A percentile compares a stretch with the other conserved stretches of the same genome.
These are phyloP conservation scores for Sardinella longiceps DNA, from an alignment of 2,797 vertebrate species.

Conservation along the genomic window DNA sequence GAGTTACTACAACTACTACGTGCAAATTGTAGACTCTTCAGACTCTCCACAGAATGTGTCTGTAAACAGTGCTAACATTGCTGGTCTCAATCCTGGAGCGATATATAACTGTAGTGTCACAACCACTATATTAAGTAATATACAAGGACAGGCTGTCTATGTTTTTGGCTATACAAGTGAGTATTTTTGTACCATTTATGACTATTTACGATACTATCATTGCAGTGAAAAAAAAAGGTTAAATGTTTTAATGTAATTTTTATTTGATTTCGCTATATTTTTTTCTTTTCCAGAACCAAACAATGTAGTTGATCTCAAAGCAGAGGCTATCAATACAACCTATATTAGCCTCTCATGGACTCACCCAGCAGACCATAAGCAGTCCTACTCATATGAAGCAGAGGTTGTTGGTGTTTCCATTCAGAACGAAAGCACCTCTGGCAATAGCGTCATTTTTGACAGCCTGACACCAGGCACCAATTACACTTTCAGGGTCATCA, in stretches of 20 bases:
- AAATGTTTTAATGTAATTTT: no score
- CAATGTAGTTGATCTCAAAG: conserved; percentile 55
- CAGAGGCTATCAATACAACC: conserved; percentile 42
- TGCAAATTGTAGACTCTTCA: conserved; percentile 29
- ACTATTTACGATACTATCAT: neutral
- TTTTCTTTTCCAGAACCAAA: conserved; percentile 61
- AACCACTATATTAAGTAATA: conserved; percentile 39
- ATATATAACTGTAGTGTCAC: conserved; percentile 58
- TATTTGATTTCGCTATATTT: neutral
- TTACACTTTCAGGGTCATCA: conserved; percentile 61
- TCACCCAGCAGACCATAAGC: conserved; percentile 51
- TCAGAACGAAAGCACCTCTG: neutral
- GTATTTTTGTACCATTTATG: conserved; percentile 29
- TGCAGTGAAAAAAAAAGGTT: neutral
- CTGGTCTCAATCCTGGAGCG: conserved; percentile 58
- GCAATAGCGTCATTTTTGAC: conserved; percentile 40
- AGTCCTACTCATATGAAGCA: conserved; percentile 59
- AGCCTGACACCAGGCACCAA: conserved; percentile 52
- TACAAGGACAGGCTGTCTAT: conserved; percentile 35
- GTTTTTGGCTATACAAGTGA: conserved; percentile 65
- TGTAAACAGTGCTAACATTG: conserved; percentile 29
- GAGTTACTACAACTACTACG: conserved; percentile 50
- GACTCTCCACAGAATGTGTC: neutral
- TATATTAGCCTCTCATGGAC: conserved; percentile 59
- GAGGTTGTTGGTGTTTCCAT: neutral